A percentile compares a stretch with the other conserved stretches of the same genome.
phyloP scores from a whole-genome alignment of 53 echinoderm and acorn worm genomes.

The Astropecten irregularis region DNA sequence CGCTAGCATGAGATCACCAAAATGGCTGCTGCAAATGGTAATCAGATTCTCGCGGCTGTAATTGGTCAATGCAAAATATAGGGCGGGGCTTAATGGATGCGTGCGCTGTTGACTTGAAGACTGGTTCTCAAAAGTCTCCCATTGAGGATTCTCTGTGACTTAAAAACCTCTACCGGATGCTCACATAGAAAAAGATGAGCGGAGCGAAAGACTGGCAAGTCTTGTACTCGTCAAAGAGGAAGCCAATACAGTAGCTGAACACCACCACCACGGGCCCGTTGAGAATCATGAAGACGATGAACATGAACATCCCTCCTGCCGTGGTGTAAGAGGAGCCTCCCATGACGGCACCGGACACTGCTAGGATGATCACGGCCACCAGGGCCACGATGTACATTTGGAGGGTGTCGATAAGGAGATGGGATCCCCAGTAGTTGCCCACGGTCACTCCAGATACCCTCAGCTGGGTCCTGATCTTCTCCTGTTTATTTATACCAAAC shows the following conservation, averaged over 20 bases:
- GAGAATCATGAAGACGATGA: constrained; percentile 47
- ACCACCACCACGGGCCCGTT: constrained; percentile 53
- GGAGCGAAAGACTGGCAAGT: constrained; percentile 45
- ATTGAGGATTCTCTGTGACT: too few species aligned
- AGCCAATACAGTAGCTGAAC: constrained; percentile 59
- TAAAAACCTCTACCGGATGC: not conserved
- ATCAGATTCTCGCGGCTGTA: too few species aligned
- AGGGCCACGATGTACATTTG: constrained; percentile 40
- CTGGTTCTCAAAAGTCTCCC: too few species aligned
- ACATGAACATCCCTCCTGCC: constrained; percentile 61
- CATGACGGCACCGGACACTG: constrained; percentile 43
- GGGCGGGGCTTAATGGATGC: too few species aligned
- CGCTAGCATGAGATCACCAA: too few species aligned
- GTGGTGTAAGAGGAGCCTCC: constrained; percentile 48
- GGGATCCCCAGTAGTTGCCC: constrained; percentile 63
- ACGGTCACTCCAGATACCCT: constrained; percentile 66
- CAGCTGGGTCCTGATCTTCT: constrained; percentile 63
- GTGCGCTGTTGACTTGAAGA: too few species aligned
- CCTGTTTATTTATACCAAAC: too few species aligned
- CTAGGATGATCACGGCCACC: constrained; percentile 62
- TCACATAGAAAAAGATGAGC: constrained; percentile 49
- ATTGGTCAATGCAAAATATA: too few species aligned
- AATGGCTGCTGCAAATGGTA: too few species aligned
- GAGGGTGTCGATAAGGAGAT: constrained; percentile 54
- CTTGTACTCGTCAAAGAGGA: constrained; percentile 66